Percentiles rank a stretch among this genome's conserved stretches.
Evolutionary conservation across 2,888 invertebrate genomes (phyloP).

Genomic region (Pycnomerus fuliginosus): DNA sequence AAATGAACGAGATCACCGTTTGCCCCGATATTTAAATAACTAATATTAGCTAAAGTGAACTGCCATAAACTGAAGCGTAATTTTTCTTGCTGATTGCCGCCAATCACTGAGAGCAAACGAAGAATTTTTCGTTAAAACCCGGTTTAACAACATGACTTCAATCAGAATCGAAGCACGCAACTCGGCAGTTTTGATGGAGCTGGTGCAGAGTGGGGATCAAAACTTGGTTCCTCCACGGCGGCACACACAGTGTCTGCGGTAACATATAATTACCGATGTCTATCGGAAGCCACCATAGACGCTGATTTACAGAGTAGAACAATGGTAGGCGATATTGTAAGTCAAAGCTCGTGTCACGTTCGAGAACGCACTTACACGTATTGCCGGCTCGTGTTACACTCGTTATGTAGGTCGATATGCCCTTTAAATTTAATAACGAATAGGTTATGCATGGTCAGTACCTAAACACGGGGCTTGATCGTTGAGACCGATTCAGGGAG

Average conservation of each 20-base stretch:
- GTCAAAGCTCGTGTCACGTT: no score
- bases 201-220: constrained; percentile 20
- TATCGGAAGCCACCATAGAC: constrained; percentile 30
- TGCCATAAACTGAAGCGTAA: no score
- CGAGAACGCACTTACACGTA: no score
- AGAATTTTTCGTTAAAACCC: not conserved
- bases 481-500: constrained; percentile 23
- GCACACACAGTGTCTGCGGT: constrained; percentile 24
- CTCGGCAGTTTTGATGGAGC: no score
- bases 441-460: constrained; percentile 33
- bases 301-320: not conserved
- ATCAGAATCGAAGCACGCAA: not conserved
- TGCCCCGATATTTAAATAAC: no score
- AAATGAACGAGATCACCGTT: no score
- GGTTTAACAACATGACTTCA: not conserved
- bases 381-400: no score
- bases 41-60: no score
- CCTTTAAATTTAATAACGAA: constrained; percentile 36
- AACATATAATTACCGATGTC: constrained; percentile 31
- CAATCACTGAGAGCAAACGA: not conserved
- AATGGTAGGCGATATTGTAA: no score
- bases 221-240: constrained; percentile 24
- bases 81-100: no score
- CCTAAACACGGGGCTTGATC: constrained; percentile 25
- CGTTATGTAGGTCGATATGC: constrained; percentile 31